Evolutionary conservation across 2,888 invertebrate species (phyloP), one percentile per base, ranked within the genome.

Genomic region (Stomorhina lunata): DNA sequence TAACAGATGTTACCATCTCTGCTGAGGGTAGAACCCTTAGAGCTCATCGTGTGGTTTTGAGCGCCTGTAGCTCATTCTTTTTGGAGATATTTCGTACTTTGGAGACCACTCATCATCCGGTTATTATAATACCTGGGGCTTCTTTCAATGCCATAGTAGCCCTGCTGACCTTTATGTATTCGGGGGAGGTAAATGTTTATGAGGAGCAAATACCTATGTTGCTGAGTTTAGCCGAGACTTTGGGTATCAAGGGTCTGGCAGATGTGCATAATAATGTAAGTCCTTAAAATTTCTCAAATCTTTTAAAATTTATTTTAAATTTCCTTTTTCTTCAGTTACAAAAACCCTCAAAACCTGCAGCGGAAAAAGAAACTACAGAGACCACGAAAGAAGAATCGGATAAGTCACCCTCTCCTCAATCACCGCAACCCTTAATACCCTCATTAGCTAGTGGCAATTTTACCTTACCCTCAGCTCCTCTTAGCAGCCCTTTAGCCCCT

Each of bases 1-100:
- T 97, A 87, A 95, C 96, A 72, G 97, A 97, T 91, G 96, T 97
- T 61, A 97, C 97, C 10, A 92, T 97, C 57, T 96, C 96, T 84
- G 97, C 97, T 4, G 96, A 95, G 86, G 96, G 96, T 22, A 94
- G 95, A 81, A 94, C 95, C n/a, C 92, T 97, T 85, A 95, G 95
- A 87, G 97, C 97, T 1, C 97, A 97, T 91, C 94, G 95, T 87
- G 94, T 97, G 66, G 95, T 97, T 65, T 92, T 97, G 75, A 97
- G 97, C 27, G 96, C 97, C 84, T 97, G 97, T 92, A 85, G 84
- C 48, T 83, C 95, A 85, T 97, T 97, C 92, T 97, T 97, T 91
- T 95, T 96, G 87, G 96, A 96, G 88, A 92, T 97, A 83, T 97
- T 97, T 92, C 90, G 91, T n/a, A 90, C 91, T 0, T 87, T 91